These are phyloP conservation scores for Teinopalpus imperialis DNA, from an alignment of 2,888 invertebrate species.

Conservation along the genomic window DNA sequence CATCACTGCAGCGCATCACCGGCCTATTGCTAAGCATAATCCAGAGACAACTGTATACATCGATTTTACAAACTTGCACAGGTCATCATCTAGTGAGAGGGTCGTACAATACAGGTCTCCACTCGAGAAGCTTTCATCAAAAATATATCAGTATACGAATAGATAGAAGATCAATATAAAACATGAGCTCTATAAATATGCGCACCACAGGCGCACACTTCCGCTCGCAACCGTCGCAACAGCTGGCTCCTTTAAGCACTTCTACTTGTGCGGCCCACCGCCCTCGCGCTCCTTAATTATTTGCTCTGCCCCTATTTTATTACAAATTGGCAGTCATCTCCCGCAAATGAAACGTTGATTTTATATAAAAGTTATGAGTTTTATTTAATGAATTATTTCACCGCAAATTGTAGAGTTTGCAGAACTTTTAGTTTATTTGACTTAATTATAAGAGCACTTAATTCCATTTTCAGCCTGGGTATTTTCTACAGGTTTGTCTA, in stretches of 20 bases:
- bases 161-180: no score
- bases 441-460: no score
- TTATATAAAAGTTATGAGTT: conserved; percentile 20
- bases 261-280: conserved; percentile 50
- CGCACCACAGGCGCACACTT: conserved; percentile 31
- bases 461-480: background rate
- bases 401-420: background rate
- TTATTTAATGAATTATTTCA: conserved; percentile 1
- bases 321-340: conserved; percentile 45
- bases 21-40: no score
- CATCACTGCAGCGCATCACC: no score
- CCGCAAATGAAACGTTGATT: conserved; percentile 29
- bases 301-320: conserved; percentile 48
- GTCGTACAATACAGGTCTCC: no score
- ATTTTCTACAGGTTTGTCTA: no score
- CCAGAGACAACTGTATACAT: no score
- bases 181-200: conserved; percentile 38
- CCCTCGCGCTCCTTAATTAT: conserved; percentile 53
- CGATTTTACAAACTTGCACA: no score
- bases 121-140: no score
- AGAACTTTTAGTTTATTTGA: no score
- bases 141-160: no score
- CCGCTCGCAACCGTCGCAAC: conserved; percentile 46
- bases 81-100: no score
- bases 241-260: conserved; percentile 63